Evolutionary conservation across 1,140 invertebrate genomes (phyloP), one percentile per base, ranked within the genome.

Genomic region (Oryctes rhinoceros): DNA sequence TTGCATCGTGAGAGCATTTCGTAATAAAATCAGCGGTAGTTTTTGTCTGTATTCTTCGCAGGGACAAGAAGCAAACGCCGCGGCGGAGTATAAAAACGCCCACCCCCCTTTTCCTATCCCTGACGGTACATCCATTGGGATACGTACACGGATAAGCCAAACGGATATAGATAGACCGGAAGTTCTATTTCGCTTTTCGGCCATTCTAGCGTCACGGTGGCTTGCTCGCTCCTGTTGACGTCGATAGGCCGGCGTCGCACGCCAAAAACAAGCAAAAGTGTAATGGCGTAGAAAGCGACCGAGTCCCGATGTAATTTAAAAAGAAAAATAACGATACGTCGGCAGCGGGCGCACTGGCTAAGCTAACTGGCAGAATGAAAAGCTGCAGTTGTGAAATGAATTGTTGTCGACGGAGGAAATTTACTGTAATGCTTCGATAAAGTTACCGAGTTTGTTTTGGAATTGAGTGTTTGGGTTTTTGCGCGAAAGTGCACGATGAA

Each of bases 231-330:
- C 47, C 80, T 67, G 77, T 78, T 79, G 81, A 81, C 79, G 81
- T 81, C 79, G 39, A 44, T 44, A 44, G 39, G 81, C 81, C 67
- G 79, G 24, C 79, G 79, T 75, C 81, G 53, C 20, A 67, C 79
- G 71, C 75, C 65, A 80, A 80, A 81, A 81, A 81, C 79, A 81
- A 74, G 79, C 76, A 78, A 78, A 81, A 80, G 76, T 49, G 71
- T 71, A 81, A 81, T 81, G 81, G 81, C 76, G 81, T 67, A 80
- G 76, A 78, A 81, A 80, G 59, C 30, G 77, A 62, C 24, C 39
- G 77, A 44, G 48, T 37, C 35, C 37, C 39, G 37, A 24, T 48
- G 75, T 76, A 76, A 48, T 47, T 18, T 53, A 53, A 76, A 76
- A 76, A 53, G 75, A 76, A 48, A 76, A 47, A 76, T 76, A 76